Evolutionary conservation across 2,888 invertebrate species (phyloP), one percentile per base, ranked within the genome.

Genomic region (Antheraea yamamai): DNA sequence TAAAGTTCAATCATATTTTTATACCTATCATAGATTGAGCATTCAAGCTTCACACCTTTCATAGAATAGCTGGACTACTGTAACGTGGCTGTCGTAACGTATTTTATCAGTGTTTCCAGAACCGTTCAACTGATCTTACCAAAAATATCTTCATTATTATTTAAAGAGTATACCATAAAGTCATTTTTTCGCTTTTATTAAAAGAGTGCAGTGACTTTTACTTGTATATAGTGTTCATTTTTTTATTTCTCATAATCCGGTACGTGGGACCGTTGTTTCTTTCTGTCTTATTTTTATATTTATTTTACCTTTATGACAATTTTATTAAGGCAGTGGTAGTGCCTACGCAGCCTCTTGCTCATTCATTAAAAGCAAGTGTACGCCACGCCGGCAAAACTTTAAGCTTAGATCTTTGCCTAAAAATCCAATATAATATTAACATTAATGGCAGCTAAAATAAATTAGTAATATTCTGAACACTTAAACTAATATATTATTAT

Each of bases 261-360:
- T 78, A 78, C 73, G 78, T 77, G 73, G 73, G 58, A 74, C 23
- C 68, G 73, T 78, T 70, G 80, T 79, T 80, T 79, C 75, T 78
- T 80, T 80, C 83, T 88, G 85, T 86, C 81, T 81, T 86, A 80
- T 85, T 87, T 86, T 85, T 84, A 84, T 84, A 86, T 90, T 89
- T 91, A 87, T 90, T 85, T 87, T 86, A 78, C 84, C 81, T 91
- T 92, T 93, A 92, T 90, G 91, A 91, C 91, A 91, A 89, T 90
- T 93, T 93, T 92, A 93, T 92, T 90, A 91, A 87, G 87, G 89
- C 84, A 81, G 82, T 83, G 83, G 84, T 85, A 85, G 82, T 83
- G 88, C 90, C 89, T 89, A 90, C 90, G 88, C 91, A 86, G 76
- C 78, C 81, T 75, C 78, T 80, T 78, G 79, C 85, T 89, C 91